phyloP scores from a whole-genome alignment of 2,797 vertebrate genomes.

The Argya squamiceps region DNA sequence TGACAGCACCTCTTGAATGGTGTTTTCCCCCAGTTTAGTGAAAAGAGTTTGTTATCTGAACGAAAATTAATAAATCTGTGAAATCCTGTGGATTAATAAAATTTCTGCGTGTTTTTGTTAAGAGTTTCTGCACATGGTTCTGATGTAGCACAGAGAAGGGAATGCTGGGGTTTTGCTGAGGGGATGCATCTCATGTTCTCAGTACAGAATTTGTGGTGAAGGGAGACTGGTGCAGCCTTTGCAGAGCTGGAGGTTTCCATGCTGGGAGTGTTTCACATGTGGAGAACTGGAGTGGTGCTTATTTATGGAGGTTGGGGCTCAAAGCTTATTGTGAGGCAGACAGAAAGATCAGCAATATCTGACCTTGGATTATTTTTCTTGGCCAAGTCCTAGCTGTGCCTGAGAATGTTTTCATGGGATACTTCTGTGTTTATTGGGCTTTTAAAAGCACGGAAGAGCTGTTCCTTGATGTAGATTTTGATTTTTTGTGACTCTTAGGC shows the following conservation, averaged over 20 bases:
- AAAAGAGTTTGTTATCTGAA: background rate
- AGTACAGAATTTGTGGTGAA: background rate
- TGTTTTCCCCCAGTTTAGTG: background rate
- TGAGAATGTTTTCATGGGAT: background rate
- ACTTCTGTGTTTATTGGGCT: background rate
- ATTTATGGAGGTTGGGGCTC: background rate
- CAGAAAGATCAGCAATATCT: background rate
- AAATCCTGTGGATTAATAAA: background rate
- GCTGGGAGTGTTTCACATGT: background rate
- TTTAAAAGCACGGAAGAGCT: background rate
- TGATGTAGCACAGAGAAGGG: background rate
- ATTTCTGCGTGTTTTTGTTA: background rate
- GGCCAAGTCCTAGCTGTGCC: background rate
- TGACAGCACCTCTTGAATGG: background rate
- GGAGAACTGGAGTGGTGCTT: background rate
- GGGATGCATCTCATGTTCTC: background rate
- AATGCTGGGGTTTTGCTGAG: background rate
- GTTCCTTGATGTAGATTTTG: background rate
- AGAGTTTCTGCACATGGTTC: background rate
- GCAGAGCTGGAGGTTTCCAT: background rate
- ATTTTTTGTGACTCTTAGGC: background rate
- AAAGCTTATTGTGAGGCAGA: background rate
- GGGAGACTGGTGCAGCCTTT: background rate
- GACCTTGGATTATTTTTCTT: constrained; percentile 23
- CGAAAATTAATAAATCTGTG: background rate